Conservation (phyloP, 2,888 invertebrate species). For the Cerastoderma edule region DNA sequence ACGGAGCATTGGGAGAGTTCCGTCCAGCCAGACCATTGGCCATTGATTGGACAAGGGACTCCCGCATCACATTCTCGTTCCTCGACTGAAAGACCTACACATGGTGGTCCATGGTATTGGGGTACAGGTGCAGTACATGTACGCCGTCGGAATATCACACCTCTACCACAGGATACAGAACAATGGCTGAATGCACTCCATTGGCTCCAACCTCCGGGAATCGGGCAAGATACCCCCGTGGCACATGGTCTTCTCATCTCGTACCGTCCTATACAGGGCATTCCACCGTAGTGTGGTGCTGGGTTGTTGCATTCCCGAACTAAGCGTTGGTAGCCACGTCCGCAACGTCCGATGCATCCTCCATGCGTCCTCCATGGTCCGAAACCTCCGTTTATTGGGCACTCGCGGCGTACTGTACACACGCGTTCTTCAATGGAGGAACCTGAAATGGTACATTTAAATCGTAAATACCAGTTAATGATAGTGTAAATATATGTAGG, state of each 20-base stretch:
- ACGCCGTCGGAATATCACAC: conserved; percentile 15
- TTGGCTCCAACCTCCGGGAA: conserved; percentile 31
- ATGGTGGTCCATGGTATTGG: conserved; percentile 24
- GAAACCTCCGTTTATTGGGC: conserved; percentile 26
- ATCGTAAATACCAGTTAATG: no score
- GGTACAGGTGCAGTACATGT: conserved; percentile 38
- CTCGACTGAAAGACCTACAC: conserved; percentile 34
- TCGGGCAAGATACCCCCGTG: conserved; percentile 27
- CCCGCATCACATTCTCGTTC: conserved; percentile 40
- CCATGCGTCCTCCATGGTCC: conserved; percentile 31
- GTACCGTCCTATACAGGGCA: conserved; percentile 26
- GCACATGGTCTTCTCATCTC: conserved; percentile 22
- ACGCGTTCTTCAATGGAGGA: conserved; percentile 27
- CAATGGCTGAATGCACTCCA: conserved; percentile 35
- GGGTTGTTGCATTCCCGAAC: conserved; percentile 35
- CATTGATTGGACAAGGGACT: conserved; percentile 45
- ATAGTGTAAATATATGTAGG: no score
- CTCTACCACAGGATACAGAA: conserved; percentile 31
- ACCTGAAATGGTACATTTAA: no score
- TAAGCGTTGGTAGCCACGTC: conserved; percentile 17
- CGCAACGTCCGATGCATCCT: conserved; percentile 35
- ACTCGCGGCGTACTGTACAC: conserved; percentile 38
- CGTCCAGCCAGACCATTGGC: conserved; percentile 46
- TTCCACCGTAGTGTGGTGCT: conserved; percentile 29
- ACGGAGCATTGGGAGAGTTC: conserved; percentile 31